A percentile compares a stretch with the other conserved stretches of the same genome.
Conservation (phyloP, 2,113 vertebrate genomes). For the Rhipidura dahli region DNA sequence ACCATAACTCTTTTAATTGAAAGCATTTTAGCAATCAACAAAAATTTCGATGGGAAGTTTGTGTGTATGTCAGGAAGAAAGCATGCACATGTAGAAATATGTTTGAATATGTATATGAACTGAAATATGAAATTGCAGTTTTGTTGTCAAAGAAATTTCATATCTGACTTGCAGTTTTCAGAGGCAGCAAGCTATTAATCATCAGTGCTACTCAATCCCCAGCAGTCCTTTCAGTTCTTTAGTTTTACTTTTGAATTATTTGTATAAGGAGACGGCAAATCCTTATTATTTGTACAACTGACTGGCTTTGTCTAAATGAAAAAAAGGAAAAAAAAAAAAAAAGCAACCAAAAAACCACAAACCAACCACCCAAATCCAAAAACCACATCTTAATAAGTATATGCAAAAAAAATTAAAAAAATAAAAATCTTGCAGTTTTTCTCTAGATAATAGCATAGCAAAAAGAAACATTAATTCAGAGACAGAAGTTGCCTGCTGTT, state of each 20-base stretch:
- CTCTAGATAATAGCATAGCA: not conserved
- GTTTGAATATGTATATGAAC: not conserved
- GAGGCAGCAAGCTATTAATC: not conserved
- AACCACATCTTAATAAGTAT: not conserved
- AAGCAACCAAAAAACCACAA: not conserved
- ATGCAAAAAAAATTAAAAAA: not conserved
- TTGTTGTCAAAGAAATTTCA: not conserved
- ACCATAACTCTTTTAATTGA: not conserved
- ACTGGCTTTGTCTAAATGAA: not conserved
- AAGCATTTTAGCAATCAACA: not conserved
- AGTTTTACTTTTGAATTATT: not conserved
- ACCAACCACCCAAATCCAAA: not conserved
- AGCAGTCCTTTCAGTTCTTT: not conserved
- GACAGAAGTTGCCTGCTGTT: not conserved
- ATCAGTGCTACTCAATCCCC: not conserved
- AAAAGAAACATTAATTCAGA: not conserved
- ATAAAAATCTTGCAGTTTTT: not conserved
- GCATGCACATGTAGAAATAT: not conserved
- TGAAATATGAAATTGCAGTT: not conserved
- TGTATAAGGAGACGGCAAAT: not conserved
- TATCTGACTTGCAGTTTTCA: not conserved
- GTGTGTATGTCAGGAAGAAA: fast-evolving
- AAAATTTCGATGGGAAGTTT: not conserved
- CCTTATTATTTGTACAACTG: too few relatives aligned
- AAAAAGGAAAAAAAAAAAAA: not conserved